These are phyloP conservation scores for Ptychochromis oligacanthus DNA, from an alignment of 2,113 vertebrate species.

Conservation along the genomic window DNA sequence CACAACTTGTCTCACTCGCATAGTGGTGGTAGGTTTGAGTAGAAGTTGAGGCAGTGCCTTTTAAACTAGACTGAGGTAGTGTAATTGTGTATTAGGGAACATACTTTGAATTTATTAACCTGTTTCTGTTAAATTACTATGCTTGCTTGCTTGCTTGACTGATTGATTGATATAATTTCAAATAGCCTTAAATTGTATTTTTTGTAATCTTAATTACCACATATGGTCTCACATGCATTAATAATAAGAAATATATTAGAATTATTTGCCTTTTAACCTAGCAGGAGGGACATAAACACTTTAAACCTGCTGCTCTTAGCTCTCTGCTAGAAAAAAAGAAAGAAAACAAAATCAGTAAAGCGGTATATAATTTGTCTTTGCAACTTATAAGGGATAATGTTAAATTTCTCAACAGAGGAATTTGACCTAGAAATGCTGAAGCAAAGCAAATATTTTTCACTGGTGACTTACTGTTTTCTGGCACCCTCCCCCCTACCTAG, in stretches of 20 bases:
- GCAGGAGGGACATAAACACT: not conserved
- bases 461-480: not conserved
- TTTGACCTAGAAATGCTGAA: conserved; percentile 56
- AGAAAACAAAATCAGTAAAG: not conserved
- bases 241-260: not conserved
- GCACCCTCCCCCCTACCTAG: not conserved
- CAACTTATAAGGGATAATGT: conserved; percentile 18
- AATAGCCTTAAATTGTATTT: too few relatives aligned
- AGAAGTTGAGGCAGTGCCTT: not conserved
- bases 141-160: too few relatives aligned
- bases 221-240: not conserved
- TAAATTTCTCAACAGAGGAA: conserved; percentile 7
- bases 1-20: not conserved
- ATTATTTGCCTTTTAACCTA: not conserved
- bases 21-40: not conserved
- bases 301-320: not conserved
- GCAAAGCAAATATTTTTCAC: conserved; percentile 11
- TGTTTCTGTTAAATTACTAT: not conserved
- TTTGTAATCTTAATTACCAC: not conserved
- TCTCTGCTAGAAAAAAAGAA: not conserved
- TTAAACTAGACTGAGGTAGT: not conserved
- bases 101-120: not conserved
- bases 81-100: not conserved
- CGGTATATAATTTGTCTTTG: not conserved
- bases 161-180: not conserved